These are phyloP conservation scores for Melipona beecheii DNA, from an alignment of 2,888 invertebrate genomes.

Conservation along the genomic window DNA sequence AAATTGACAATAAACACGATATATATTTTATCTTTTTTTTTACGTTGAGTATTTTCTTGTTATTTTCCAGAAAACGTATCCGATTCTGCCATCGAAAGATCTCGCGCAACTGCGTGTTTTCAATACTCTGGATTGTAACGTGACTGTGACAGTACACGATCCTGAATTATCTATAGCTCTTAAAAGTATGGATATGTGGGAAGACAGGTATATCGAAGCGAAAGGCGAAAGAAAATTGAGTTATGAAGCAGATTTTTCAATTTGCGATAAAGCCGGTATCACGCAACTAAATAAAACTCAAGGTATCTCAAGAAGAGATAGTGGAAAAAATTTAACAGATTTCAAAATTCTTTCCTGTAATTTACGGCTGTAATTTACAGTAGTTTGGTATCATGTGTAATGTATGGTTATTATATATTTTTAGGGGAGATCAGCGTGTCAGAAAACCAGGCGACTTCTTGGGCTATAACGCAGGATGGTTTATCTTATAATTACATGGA, in stretches of 20 bases:
- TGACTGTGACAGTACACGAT: constrained; percentile 18
- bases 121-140: constrained; percentile 84
- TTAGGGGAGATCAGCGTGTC: constrained; percentile 9
- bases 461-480: constrained; percentile 39
- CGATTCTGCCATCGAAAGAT: constrained; percentile 86
- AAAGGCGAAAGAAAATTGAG: neutral
- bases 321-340: neutral
- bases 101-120: constrained; percentile 89
- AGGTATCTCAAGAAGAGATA: neutral
- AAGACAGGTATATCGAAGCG: constrained; percentile 60
- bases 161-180: constrained; percentile 52
- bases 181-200: constrained; percentile 69
- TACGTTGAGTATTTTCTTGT: neutral
- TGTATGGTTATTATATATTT: neutral
- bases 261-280: constrained; percentile 44
- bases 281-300: neutral
- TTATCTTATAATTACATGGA: constrained; percentile 69
- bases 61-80: constrained; percentile 86
- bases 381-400: too few species aligned
- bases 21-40: neutral
- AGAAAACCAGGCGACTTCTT: constrained; percentile 66
- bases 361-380: too few species aligned
- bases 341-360: neutral
- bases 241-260: constrained; percentile 57
- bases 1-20: neutral